Percentiles rank a stretch among this genome's conserved stretches.
Evolutionary conservation across 2,888 invertebrate species (phyloP).

Genomic region (Nineta flava): DNA sequence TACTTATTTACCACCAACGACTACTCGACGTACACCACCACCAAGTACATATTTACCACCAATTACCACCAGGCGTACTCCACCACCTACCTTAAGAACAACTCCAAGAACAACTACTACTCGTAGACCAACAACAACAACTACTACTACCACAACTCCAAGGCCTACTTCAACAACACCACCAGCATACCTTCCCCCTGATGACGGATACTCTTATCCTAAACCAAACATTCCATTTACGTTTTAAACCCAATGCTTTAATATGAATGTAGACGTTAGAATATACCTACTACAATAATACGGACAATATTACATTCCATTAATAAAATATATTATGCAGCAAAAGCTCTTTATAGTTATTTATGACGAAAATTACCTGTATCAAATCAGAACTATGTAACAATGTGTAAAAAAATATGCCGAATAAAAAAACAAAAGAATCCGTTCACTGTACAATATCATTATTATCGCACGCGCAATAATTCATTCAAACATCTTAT

Average conservation of each 20-base stretch:
- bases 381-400: too few species aligned
- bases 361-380: too few species aligned
- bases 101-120: neutral
- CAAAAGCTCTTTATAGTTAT: too few species aligned
- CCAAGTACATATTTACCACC: neutral
- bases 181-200: slow-evolving; percentile 3
- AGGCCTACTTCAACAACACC: neutral
- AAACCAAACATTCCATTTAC: slow-evolving; percentile 6
- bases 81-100: neutral
- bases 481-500: too few species aligned
- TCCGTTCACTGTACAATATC: too few species aligned
- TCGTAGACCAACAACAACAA: neutral
- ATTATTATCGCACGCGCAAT: too few species aligned
- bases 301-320: too few species aligned
- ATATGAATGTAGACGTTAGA: too few species aligned
- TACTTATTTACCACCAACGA: neutral
- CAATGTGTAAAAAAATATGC: too few species aligned
- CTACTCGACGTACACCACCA: neutral
- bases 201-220: slow-evolving; percentile 6
- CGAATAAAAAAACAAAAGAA: too few species aligned
- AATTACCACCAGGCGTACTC: neutral
- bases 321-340: too few species aligned
- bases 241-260: neutral
- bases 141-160: neutral
- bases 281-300: too few species aligned